These are phyloP conservation scores for Phyllostomus discolor DNA, from an alignment of 2,113 vertebrate species.

Conservation along the genomic window DNA sequence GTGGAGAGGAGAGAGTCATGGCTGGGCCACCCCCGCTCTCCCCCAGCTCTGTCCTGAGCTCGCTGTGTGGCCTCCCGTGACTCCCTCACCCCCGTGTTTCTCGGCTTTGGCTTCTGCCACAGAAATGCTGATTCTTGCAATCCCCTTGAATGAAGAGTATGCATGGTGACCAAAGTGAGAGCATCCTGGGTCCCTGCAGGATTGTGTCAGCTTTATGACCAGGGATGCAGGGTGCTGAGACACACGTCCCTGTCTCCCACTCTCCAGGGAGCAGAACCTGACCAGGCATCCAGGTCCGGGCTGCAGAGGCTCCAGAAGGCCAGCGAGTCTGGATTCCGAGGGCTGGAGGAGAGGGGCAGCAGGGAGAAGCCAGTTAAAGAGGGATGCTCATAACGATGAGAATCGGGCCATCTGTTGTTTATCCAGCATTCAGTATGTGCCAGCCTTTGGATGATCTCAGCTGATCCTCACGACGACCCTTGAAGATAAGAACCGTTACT, in stretches of 20 bases:
- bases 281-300: not conserved
- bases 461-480: not conserved
- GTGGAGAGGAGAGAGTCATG: not conserved
- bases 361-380: not conserved
- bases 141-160: not conserved
- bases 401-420: not conserved
- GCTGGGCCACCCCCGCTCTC: not conserved
- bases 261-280: not conserved
- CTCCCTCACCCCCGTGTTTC: not conserved
- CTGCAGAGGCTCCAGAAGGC: not conserved
- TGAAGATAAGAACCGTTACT: not conserved
- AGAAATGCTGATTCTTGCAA: constrained; percentile 28
- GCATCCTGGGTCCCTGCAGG: not conserved
- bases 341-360: not conserved
- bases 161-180: not conserved
- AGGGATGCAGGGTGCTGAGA: not conserved
- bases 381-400: not conserved
- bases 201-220: not conserved
- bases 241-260: not conserved
- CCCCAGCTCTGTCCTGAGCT: not conserved
- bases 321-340: not conserved
- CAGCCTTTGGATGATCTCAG: not conserved
- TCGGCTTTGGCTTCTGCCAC: constrained; percentile 18
- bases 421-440: not conserved
- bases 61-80: not conserved